phyloP scores from a whole-genome alignment of 2,113 vertebrate genomes.

The Antechinus stuartii region DNA sequence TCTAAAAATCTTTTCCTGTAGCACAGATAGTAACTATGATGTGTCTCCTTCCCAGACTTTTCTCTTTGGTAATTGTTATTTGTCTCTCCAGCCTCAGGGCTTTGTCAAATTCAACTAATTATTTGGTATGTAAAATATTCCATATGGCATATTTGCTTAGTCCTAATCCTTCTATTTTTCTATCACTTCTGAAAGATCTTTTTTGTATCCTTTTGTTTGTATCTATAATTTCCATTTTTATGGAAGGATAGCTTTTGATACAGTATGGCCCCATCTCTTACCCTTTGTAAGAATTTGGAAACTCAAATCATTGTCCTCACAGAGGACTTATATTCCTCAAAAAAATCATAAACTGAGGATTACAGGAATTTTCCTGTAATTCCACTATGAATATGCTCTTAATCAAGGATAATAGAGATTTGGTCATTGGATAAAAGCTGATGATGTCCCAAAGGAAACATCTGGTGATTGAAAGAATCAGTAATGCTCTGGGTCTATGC shows the following conservation, averaged over 20 bases:
- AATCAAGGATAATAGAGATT: not conserved
- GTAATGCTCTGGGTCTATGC: not conserved
- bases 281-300: not conserved
- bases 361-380: not conserved
- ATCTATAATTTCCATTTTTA: not conserved
- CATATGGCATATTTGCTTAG: not conserved
- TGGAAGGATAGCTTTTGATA: not conserved
- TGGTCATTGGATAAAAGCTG: not conserved
- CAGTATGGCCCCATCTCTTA: not conserved
- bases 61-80: not conserved
- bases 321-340: not conserved
- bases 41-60: not conserved
- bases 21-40: not conserved
- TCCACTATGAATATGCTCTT: not conserved
- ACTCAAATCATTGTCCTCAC: not conserved
- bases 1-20: not conserved
- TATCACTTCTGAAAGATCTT: not conserved
- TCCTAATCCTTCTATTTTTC: not conserved
- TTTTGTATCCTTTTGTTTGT: not conserved
- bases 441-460: not conserved
- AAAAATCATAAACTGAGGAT: not conserved
- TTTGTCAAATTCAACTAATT: not conserved
- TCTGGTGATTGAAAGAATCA: not conserved
- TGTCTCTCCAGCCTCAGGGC: not conserved
- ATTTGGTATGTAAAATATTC: not conserved